phyloP scores from a whole-genome alignment of 2,888 invertebrate genomes.

The Piscicola geometra region DNA sequence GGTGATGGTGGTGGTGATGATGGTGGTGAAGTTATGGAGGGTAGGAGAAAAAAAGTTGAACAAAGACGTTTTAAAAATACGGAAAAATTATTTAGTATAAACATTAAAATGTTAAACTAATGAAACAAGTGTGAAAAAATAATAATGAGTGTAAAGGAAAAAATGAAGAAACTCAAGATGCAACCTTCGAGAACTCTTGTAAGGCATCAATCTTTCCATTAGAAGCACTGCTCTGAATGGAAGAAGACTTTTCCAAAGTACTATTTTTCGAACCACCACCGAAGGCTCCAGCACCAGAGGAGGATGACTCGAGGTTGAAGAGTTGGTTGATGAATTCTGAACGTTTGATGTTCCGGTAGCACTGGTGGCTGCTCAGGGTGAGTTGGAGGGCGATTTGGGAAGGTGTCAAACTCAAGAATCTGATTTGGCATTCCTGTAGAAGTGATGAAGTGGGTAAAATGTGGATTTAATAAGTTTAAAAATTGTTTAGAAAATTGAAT shows the following conservation, averaged over 20 bases:
- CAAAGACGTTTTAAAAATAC: no score
- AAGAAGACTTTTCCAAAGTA: background rate
- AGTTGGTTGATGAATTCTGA: conserved; percentile 81
- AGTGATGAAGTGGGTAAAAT: no score
- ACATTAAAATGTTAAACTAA: no score
- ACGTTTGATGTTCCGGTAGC: conserved; percentile 79
- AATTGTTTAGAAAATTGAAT: background rate
- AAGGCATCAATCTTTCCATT: background rate
- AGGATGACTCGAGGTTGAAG: conserved; percentile 50
- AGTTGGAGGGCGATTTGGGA: conserved; percentile 92
- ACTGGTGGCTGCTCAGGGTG: conserved; percentile 85
- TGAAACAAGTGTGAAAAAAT: no score
- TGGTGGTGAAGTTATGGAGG: conserved; percentile 51
- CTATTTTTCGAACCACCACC: background rate
- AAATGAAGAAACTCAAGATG: background rate
- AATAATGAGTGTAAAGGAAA: no score
- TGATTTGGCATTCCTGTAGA: conserved; percentile 67
- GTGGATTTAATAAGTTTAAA: no score
- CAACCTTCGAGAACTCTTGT: background rate
- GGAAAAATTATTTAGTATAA: no score
- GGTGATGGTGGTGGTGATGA: background rate
- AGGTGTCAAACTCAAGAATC: conserved; percentile 87
- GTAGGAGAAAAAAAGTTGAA: conserved; percentile 57
- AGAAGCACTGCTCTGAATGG: background rate
- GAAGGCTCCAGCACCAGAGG: background rate